Base-by-base conservation (phyloP, 2,888 invertebrate genomes). In the Amblyteles armatorius region DNA sequence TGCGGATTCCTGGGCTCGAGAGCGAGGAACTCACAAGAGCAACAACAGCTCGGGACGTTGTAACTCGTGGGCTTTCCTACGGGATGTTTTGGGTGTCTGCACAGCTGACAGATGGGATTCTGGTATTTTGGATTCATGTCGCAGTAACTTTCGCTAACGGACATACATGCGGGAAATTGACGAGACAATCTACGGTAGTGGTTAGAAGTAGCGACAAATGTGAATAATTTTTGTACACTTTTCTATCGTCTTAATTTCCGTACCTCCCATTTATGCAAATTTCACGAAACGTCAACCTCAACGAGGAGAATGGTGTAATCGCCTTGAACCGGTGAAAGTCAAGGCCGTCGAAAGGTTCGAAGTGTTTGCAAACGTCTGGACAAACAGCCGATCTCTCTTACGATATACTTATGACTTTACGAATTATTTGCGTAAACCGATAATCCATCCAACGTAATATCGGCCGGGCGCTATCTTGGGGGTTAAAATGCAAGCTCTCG, bases 11-110 rank as follows among this genome's bases (percentile, higher is more conserved):
- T 26, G 57, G 33, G 65, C 4, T 63, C 22, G 16, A 16, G 6
- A 26, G 22, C 5, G 1, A 26, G 26, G 72, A 60, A 29, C 89
- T 88, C 79, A 90, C 89, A 72, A 48, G 88, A 74, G 79, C 89
- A 89, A 57, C 79, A 77, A 82, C 88, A 89, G 44, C 79, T 87
- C 1, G 79, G 83, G 26, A 88, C 73, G 73, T 89, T 88, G 48
- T 52, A 69, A 40, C 22, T 80, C 22, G 74, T 65, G 44, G 29
- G 69, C n/a, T 57, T 77, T n/a, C 13, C 22, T 11, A 55, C 13
- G n/a, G 44, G n/a, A 40, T 65, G 29, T 22, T 80, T 68, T 0
- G 19, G 16, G 7, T 19, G 9, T 22, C 16, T 7, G 60, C 79
- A 72, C 22, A 7, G 0, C 22, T 44, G 67, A 63, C 67, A n/a